Evolutionary conservation across 2,113 vertebrate species (phyloP), one percentile per base, ranked within the genome.

Genomic region (Lipophrys pholis): DNA sequence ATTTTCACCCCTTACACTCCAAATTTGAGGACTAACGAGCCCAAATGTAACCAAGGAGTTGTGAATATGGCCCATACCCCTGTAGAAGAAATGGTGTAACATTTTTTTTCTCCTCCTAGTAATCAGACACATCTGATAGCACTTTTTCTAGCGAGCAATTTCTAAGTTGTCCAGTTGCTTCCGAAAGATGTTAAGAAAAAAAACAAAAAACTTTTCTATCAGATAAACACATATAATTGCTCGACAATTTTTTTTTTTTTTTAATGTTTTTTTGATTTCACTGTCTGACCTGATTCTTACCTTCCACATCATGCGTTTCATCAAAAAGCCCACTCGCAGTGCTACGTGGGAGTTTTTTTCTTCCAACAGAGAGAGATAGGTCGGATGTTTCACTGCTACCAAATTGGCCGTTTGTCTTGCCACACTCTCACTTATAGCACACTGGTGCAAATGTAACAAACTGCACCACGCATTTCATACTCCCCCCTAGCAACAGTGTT

Each of bases 391-490:
- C 79, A 72, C 76, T n/a, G 70, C 61, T 50, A 81, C 83, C 80
- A 81, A 81, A 88, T 84, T 85, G 80, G 63, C 76, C 53, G 30
- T 87, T 86, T 84, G 77, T 90, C 83, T 85, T 48, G 7, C 58
- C 72, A 54, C 45, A 14, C 78, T 78, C 62, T 82, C 78, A 58
- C 90, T 90, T 87, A 85, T 79, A 72, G 81, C 64, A 76, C 88
- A 81, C 76, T 2, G 62, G 79, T 88, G 86, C 78, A 82, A 79
- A 83, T 69, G 45, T 14, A 74, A 73, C 65, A 69, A 85, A 67
- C 71, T 40, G 69, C 74, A 9, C 40, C 14, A 2, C 3, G 42
- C 57, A 63, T 83, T 67, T 80, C 54, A 38, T 49, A 63, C 42
- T 17, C 72, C 60, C 72, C 60, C 63, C 55, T 46, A 66, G 60